Evolutionary conservation across 1,140 invertebrate genomes (phyloP).

Genomic region (Campoletis sonorensis): DNA sequence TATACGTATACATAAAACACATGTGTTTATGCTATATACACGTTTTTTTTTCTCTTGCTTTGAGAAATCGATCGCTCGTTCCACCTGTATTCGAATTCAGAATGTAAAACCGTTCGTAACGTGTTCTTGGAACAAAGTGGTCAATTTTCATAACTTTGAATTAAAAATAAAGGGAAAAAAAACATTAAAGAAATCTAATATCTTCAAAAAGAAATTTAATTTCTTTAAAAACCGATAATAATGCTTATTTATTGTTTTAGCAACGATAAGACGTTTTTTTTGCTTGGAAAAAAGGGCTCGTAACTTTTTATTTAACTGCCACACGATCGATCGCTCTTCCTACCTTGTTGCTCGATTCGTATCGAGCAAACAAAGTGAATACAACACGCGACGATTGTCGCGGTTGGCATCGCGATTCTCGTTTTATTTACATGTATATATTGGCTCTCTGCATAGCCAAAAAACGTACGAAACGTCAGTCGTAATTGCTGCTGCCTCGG

Average conservation of each 20-base stretch:
- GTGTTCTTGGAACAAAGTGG: too few species aligned
- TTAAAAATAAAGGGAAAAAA: too few species aligned
- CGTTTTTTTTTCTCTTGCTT: not conserved
- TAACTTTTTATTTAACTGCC: not conserved
- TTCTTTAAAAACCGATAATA: too few species aligned
- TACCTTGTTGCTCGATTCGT: conserved; percentile 56
- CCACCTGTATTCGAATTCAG: too few species aligned
- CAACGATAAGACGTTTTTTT: not conserved
- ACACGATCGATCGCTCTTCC: conserved; percentile 18
- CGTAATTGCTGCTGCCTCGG: too few species aligned
- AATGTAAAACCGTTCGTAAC: too few species aligned
- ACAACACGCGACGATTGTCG: not conserved
- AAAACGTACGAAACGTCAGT: conserved; percentile 5
- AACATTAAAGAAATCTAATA: too few species aligned
- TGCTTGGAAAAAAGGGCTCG: not conserved
- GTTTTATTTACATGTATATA: not conserved
- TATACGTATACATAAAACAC: too few species aligned
- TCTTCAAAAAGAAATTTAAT: too few species aligned
- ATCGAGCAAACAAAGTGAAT: conserved; percentile 65
- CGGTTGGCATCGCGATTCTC: conserved; percentile 8
- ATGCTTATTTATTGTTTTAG: not conserved
- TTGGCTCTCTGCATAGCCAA: not conserved
- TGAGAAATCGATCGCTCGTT: not conserved
- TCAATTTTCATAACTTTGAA: too few species aligned
- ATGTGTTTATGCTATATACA: not conserved